Conservation (phyloP, 1,140 invertebrate species). For the Apis mellifera region DNA sequence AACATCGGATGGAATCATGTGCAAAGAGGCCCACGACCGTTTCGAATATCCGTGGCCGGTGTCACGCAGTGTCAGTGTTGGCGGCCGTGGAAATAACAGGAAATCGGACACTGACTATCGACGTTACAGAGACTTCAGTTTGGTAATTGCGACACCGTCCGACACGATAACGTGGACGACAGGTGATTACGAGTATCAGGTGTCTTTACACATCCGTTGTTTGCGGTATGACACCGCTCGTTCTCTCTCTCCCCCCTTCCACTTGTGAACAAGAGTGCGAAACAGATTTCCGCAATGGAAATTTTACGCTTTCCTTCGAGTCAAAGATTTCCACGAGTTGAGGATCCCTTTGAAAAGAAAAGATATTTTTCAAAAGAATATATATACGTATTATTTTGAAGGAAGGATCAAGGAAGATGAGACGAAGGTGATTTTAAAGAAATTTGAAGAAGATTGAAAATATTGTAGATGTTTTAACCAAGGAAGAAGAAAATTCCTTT, state of each 20-base stretch:
- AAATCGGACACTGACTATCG: constrained; percentile 66
- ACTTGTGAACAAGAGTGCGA: neutral
- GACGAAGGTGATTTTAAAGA: no score
- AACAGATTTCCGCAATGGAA: neutral
- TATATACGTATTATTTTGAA: no score
- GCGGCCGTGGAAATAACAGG: constrained; percentile 61
- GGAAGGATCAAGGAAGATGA: no score
- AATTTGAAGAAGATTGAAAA: no score
- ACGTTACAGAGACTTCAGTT: constrained; percentile 57
- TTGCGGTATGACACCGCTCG: constrained; percentile 54
- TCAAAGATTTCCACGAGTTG: no score
- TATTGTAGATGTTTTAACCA: no score
- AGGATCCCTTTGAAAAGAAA: neutral
- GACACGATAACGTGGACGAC: constrained; percentile 51
- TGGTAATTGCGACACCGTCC: constrained; percentile 66
- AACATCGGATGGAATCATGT: constrained; percentile 34
- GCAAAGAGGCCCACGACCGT: neutral
- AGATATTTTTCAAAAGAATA: no score
- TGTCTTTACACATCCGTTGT: constrained; percentile 73
- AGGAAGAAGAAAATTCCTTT: no score
- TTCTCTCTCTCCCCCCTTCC: neutral
- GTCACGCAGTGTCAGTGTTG: constrained; percentile 36
- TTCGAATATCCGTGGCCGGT: constrained; percentile 39
- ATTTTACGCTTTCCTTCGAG: neutral
- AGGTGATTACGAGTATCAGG: constrained; percentile 71